Evolutionary conservation across 2,888 invertebrate genomes (phyloP), one percentile per base, ranked within the genome.

Genomic region (Plebejus argus): DNA sequence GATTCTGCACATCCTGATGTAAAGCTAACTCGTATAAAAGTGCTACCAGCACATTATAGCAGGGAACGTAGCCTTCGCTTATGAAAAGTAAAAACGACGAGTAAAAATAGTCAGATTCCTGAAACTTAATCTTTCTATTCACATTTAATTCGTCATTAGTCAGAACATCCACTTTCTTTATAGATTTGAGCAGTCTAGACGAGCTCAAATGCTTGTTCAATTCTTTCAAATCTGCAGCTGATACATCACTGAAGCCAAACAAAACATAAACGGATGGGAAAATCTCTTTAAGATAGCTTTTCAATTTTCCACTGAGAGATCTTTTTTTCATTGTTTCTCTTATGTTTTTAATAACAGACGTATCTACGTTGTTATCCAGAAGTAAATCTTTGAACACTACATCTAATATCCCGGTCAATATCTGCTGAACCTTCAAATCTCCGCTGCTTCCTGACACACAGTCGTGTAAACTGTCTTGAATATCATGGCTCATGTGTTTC

Each of bases 381-480:
- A 93, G 89, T 83, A 92, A 87, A 86, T 89, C 89, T 83, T 88
- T 88, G 86, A 92, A 92, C 85, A 92, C 87, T 85, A 86, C 87
- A 86, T 94, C 93, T 91, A 94, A 90, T 90, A 92, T 87, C 86
- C 89, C 87, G 84, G 90, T 89, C 89, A 93, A 88, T 87, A 91
- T 88, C 86, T 89, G 87, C 89, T 91, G 92, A 88, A 92, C 90
- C 87, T 91, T 92, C 86, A 88, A 88, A 86, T 92, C 92, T 86
- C 90, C 93, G 87, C 91, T 93, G 90, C 89, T 92, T 92, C 91
- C 92, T 84, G 89, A 88, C 91, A 93, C 92, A 93, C 90, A 90
- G 86, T 88, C 90, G 87, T 89, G 90, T 87, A 91, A 90, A 87
- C 88, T 83, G 82, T 86, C 89, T 86, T 90, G 88, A 82, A 89